Conservation (phyloP, 1,140 invertebrate species). For the Eumeta japonica region DNA sequence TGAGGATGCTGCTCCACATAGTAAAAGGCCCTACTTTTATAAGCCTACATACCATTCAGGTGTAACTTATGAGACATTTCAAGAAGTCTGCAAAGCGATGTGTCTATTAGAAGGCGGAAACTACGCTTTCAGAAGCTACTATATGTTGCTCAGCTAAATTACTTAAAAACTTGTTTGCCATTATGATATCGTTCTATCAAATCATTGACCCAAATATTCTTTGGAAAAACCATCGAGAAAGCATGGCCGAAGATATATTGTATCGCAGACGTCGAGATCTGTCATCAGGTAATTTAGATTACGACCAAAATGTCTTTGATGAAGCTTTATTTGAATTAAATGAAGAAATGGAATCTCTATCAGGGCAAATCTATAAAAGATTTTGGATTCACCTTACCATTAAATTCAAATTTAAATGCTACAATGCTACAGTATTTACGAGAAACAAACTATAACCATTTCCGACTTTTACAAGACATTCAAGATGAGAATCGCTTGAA, state of each 20-base stretch:
- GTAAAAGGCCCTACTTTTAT: conserved; percentile 40
- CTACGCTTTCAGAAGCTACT: conserved; percentile 4
- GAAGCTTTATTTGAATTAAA: conserved; percentile 21
- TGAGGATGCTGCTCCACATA: too few relatives aligned
- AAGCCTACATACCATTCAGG: conserved; percentile 30
- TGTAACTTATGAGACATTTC: conserved; percentile 19
- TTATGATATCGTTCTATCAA: conserved; percentile 11
- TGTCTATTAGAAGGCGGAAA: conserved; percentile 27
- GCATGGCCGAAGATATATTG: conserved; percentile 18
- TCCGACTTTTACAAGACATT: too few relatives aligned
- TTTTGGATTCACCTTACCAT: conserved; percentile 14
- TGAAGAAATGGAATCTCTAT: conserved; percentile 19
- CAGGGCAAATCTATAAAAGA: conserved; percentile 17
- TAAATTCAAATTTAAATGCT: too few relatives aligned
- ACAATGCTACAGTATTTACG: too few relatives aligned
- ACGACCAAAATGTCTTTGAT: conserved; percentile 20
- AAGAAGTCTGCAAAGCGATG: conserved; percentile 21
- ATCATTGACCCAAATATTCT: too few relatives aligned
- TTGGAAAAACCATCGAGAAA: conserved; percentile 20
- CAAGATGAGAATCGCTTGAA: too few relatives aligned
- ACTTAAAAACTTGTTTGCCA: conserved; percentile 10
- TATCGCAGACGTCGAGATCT: conserved; percentile 16
- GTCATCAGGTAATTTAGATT: conserved; percentile 15
- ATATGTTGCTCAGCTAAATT: conserved; percentile 7
- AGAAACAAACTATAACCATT: too few relatives aligned